Evolutionary conservation across 1,140 invertebrate species (phyloP).

Genomic region (Octopus bimaculoides): DNA sequence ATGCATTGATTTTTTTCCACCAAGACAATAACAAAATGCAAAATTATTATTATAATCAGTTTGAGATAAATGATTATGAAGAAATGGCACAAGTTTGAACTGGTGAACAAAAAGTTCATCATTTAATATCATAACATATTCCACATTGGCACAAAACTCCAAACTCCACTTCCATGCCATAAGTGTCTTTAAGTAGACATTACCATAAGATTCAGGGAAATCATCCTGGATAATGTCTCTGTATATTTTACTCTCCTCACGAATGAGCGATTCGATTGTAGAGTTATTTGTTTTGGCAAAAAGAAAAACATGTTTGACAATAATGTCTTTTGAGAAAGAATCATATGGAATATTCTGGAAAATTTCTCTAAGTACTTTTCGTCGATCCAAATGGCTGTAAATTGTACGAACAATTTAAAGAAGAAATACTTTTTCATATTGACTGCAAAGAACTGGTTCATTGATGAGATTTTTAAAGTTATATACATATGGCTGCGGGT

Average conservation of each 20-base stretch:
- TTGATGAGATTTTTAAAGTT: no score
- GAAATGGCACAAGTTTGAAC: not conserved
- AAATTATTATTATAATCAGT: not conserved
- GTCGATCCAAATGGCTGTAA: not conserved
- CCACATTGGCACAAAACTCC: slow-evolving; percentile 20
- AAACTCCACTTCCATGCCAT: slow-evolving; percentile 33
- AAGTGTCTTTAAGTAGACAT: slow-evolving; percentile 28
- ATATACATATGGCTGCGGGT: no score
- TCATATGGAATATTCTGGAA: not conserved
- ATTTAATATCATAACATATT: slow-evolving; percentile 27
- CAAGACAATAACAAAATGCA: not conserved
- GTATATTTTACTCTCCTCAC: slow-evolving; percentile 21
- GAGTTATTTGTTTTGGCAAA: not conserved
- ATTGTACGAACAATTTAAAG: not conserved
- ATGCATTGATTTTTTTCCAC: not conserved
- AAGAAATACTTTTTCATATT: not conserved
- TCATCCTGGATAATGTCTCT: slow-evolving; percentile 36
- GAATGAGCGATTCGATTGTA: not conserved
- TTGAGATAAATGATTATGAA: not conserved
- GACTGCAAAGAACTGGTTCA: not conserved
- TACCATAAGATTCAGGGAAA: slow-evolving; percentile 29
- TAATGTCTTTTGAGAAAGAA: not conserved
- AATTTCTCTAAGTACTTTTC: not conserved
- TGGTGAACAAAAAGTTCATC: slow-evolving; percentile 31
- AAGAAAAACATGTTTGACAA: not conserved